These are phyloP conservation scores for Thera obeliscata DNA, from an alignment of 2,888 invertebrate species.

Conservation along the genomic window DNA sequence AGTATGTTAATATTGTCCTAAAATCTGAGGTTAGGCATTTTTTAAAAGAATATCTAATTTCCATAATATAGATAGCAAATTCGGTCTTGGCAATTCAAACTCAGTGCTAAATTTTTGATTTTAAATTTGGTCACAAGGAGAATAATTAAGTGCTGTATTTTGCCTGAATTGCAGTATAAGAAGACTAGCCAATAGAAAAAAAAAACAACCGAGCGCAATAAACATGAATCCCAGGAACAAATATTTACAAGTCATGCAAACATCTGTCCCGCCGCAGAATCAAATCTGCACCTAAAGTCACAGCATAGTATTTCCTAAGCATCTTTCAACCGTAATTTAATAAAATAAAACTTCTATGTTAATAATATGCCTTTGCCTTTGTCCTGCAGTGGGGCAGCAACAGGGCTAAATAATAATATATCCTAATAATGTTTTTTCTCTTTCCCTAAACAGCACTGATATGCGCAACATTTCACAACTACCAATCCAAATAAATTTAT, in stretches of 20 bases:
- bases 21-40: neutral
- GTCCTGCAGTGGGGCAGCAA: neutral
- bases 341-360: neutral
- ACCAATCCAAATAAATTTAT: conserved; percentile 64
- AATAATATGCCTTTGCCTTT: no score
- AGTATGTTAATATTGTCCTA: neutral
- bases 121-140: conserved; percentile 77
- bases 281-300: neutral
- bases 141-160: conserved; percentile 47
- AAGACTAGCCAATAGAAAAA: neutral
- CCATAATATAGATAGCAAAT: neutral
- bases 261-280: neutral
- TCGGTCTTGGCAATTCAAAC: conserved; percentile 2
- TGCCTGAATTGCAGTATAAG: conserved; percentile 16
- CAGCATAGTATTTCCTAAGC: neutral
- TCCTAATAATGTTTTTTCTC: conserved; percentile 33
- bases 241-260: neutral
- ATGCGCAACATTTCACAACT: conserved; percentile 74
- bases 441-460: conserved; percentile 65
- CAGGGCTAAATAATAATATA: neutral
- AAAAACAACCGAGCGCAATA: no score
- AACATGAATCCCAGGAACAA: neutral
- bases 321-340: neutral
- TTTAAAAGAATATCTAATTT: neutral
- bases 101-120: conserved; percentile 40